Evolutionary conservation across 2,888 invertebrate genomes (phyloP).

Genomic region (Parnassius glacialis): DNA sequence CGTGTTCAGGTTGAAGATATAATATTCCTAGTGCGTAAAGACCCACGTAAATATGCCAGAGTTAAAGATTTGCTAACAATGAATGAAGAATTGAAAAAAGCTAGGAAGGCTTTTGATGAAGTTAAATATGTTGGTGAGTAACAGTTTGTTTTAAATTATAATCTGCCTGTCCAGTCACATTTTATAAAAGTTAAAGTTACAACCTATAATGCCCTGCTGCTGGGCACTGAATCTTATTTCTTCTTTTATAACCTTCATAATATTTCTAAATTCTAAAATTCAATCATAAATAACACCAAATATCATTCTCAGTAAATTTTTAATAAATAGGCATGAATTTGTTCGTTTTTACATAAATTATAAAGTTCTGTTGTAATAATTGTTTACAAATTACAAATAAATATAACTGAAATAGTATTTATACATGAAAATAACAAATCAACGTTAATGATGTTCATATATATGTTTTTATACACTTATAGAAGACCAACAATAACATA

Average conservation of each 20-base stretch:
- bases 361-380: too few relatives aligned
- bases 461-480: constrained; percentile 56
- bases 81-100: constrained; percentile 99
- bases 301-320: too few relatives aligned
- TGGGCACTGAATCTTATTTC: too few relatives aligned
- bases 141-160: constrained; percentile 1
- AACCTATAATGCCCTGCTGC: too few relatives aligned
- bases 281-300: too few relatives aligned
- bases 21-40: constrained; percentile 96
- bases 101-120: constrained; percentile 99
- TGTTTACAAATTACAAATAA: too few relatives aligned
- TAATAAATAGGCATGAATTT: too few relatives aligned
- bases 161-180: too few relatives aligned
- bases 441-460: constrained; percentile 18
- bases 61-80: constrained; percentile 98
- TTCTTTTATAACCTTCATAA: too few relatives aligned
- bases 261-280: too few relatives aligned
- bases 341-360: neutral
- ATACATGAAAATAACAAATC: constrained; percentile 4
- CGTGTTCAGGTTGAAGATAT: constrained; percentile 99
- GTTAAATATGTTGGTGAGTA: constrained; percentile 95
- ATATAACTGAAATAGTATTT: neutral
- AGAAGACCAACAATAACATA: constrained; percentile 77
- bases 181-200: too few relatives aligned
- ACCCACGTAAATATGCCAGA: constrained; percentile 96